phyloP scores from a whole-genome alignment of 2,797 vertebrate genomes.

The Sebastolobus alascanus region DNA sequence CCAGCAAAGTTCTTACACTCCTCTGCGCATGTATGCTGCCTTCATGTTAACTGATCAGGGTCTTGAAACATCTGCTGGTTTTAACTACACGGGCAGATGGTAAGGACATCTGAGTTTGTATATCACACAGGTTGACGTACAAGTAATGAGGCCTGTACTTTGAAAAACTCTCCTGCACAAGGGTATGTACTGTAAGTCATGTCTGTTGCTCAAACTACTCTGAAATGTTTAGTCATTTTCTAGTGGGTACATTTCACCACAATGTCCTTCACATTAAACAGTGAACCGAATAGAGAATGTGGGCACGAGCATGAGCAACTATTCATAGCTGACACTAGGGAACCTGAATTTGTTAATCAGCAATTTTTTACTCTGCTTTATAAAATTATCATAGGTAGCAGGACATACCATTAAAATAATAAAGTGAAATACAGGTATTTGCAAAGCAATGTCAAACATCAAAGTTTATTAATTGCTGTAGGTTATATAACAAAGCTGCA shows the following conservation, averaged over 20 bases:
- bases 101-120: slow-evolving; percentile 43
- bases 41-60: slow-evolving; percentile 46
- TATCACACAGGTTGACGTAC: slow-evolving; percentile 4
- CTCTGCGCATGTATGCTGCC: slow-evolving; percentile 24
- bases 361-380: background rate
- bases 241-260: background rate
- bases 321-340: background rate
- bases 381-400: background rate
- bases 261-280: slow-evolving; percentile 1
- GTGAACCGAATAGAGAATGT: background rate
- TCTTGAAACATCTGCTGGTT: slow-evolving; percentile 43
- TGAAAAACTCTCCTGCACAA: slow-evolving; percentile 5
- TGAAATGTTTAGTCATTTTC: slow-evolving; percentile 1
- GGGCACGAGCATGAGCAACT: background rate
- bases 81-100: slow-evolving; percentile 22
- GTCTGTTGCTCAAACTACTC: slow-evolving; percentile 4
- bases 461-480: slow-evolving; percentile 1
- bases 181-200: background rate
- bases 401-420: background rate
- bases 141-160: slow-evolving; percentile 20
- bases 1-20: background rate
- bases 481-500: slow-evolving; percentile 17
- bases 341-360: background rate
- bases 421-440: background rate
- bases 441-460: slow-evolving; percentile 6